These are phyloP conservation scores for Anguilla japonica DNA, from an alignment of 2,113 vertebrate genomes.

Conservation along the genomic window DNA sequence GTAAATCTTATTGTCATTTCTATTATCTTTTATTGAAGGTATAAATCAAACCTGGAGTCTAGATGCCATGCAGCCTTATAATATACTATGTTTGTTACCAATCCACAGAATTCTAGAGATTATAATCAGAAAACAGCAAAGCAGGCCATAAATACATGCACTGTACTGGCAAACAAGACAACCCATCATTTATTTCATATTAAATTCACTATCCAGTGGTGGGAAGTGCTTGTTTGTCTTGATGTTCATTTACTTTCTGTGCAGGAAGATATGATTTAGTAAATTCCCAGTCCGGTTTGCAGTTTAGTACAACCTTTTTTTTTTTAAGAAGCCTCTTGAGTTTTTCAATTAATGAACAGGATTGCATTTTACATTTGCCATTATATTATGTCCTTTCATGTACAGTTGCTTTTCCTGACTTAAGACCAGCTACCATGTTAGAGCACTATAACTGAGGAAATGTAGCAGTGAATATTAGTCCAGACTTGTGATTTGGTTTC, in stretches of 20 bases:
- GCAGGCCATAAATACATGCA: constrained; percentile 53
- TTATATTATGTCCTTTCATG: constrained; percentile 12
- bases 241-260: constrained; percentile 6
- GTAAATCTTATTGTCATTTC: constrained; percentile 66
- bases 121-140: constrained; percentile 58
- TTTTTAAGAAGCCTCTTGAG: constrained; percentile 4
- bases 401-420: constrained; percentile 28
- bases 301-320: constrained; percentile 6
- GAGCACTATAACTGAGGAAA: neutral
- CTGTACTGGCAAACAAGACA: constrained; percentile 5
- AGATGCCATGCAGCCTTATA: constrained; percentile 34
- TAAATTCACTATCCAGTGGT: constrained; percentile 1
- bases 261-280: neutral
- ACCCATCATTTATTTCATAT: constrained; percentile 3
- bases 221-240: neutral
- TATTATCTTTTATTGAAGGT: constrained; percentile 60
- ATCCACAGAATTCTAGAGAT: constrained; percentile 46
- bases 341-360: constrained; percentile 12
- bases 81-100: constrained; percentile 46
- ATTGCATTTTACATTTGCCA: neutral
- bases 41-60: constrained; percentile 47
- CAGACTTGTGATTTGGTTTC: neutral
- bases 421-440: neutral
- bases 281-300: neutral
- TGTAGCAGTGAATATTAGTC: constrained; percentile 6